Evolutionary conservation across 1,140 invertebrate species (phyloP), one percentile per base, ranked within the genome.

Genomic region (Stegodyphus mimosarum): DNA sequence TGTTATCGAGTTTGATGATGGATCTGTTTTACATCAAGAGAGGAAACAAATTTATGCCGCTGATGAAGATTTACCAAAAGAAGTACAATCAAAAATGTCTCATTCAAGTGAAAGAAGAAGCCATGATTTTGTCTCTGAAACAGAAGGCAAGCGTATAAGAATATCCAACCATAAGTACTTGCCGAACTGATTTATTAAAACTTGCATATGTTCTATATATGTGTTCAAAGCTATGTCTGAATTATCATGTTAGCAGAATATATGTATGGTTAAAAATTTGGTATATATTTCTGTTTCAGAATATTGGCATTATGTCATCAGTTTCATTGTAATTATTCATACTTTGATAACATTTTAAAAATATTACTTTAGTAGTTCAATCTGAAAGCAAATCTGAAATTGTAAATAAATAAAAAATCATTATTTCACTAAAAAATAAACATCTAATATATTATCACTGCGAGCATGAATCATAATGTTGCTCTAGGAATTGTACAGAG

Each of bases 41-140:
- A 87, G 91, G 53, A 89, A 91, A 81, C 89, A 91, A 49, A 86
- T 92, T 18, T 92, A 90, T 89, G 83, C 88, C 18, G 81, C 88
- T 18, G 86, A 89, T 75, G 91, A 92, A 81, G 90, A 91, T 33
- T 76, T 92, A 13, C 91, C 91, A n/a, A 91, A 90, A 87, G 88
- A 89, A 84, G 88, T 92, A 52, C 89, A 90, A 87, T 88, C 89
- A 9, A 89, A 89, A 88, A 84, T 91, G 90, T 91, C 90, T 0
- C 84, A 85, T 73, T 90, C 91, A 2, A 90, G 89, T n/a, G 91
- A 91, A 64, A 88, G 89, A 80, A 89, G 88, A 74, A 89, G 88
- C 84, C 87, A 51, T 53, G 83, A 86, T 79, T 75, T 86, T 17
- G 63, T 64, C 13, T 33, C n/a, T 11, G 80, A 84, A 15, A 49